phyloP scores from a whole-genome alignment of 2,113 vertebrate genomes.

The Axis porcinus region DNA sequence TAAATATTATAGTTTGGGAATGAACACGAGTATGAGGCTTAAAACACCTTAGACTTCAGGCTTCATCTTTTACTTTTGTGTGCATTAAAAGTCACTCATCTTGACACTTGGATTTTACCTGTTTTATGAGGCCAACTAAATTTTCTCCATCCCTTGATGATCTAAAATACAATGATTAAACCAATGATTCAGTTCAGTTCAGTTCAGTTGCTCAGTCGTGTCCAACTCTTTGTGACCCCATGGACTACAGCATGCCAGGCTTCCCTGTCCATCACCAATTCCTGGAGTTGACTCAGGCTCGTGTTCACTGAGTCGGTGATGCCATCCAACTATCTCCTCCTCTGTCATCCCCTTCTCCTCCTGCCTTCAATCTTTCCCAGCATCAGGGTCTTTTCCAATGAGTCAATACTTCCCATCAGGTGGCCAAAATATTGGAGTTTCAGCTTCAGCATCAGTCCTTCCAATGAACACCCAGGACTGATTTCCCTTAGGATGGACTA shows the following conservation, averaged over 20 bases:
- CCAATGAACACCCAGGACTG: neutral
- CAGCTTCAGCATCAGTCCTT: neutral
- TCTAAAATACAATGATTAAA: neutral
- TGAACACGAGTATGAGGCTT: neutral
- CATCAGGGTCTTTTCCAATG: neutral
- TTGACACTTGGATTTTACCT: neutral
- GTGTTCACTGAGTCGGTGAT: neutral
- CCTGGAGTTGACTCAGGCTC: neutral
- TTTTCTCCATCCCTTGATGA: neutral
- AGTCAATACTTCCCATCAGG: neutral
- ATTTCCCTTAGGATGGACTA: neutral
- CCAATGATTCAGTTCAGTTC: neutral
- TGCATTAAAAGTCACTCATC: neutral
- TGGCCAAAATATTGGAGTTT: neutral
- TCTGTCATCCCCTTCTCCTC: neutral
- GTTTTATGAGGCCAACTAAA: neutral
- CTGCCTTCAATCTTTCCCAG: neutral
- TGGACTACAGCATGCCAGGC: neutral
- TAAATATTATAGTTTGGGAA: neutral
- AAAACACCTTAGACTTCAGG: neutral
- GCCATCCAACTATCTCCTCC: neutral
- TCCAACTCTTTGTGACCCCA: neutral
- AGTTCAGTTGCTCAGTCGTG: rapidly evolving
- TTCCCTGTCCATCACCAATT: neutral
- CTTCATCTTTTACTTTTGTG: neutral